Evolutionary conservation across 2,113 vertebrate species (phyloP), one percentile per base, ranked within the genome.

Genomic region (Trinectes maculatus): DNA sequence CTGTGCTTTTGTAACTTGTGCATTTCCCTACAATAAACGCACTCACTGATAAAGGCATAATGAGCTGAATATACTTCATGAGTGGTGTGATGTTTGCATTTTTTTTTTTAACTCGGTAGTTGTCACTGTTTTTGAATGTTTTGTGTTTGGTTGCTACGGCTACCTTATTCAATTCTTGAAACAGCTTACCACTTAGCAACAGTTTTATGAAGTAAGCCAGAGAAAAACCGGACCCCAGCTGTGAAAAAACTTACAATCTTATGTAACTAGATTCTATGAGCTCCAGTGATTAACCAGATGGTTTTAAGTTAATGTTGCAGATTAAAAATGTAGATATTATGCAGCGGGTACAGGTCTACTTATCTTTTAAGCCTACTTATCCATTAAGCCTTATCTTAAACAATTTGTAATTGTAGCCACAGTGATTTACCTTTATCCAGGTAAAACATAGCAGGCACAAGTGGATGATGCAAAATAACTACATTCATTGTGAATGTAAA

Each of bases 41-140:
- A n/a, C n/a, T n/a, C n/a, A 6, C 53, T 68, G 74, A 83, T 85
- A 77, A 77, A 77, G 64, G 67, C 76, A 46, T 24, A 51, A 73
- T 74, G 78, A 85, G 78, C 39, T 79, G 74, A 57, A 68, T 57
- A 54, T 77, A 74, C 49, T 65, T 85, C 19, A 59, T 47, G 10
- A 47, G 56, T 49, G 56, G 34, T 37, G 48, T 72, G 74, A 79
- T 54, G 64, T 71, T 19, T 39, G 46, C n/a, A n/a, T n/a, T 39
- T 33, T 64, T 78, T 72, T 71, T 74, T 44, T 31, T 8, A 60
- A 33, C 64, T 77, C 57, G 34, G 18, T 46, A 57, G 26, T 72
- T 77, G 61, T 74, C 76, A 68, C 44, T 79, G 77, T 88, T 84
- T 43, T 83, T 52, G 31, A 67, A 15, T 71, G 71, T 86, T 88